phyloP scores from a whole-genome alignment of 2,888 invertebrate genomes.

The Pimpla rufipes region DNA sequence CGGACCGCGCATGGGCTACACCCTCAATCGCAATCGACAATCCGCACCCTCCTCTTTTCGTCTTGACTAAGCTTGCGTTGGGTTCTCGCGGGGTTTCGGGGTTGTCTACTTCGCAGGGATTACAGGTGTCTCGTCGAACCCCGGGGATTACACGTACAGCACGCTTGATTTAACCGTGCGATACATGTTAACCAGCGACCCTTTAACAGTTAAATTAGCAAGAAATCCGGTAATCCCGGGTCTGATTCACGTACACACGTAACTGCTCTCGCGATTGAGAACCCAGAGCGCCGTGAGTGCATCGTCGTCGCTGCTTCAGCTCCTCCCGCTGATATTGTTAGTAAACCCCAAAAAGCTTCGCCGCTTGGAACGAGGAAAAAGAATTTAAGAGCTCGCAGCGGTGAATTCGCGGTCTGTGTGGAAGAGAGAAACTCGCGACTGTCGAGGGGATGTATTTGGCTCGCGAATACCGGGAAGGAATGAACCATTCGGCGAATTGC shows the following conservation, averaged over 20 bases:
- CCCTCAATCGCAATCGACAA: background rate
- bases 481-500: background rate
- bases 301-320: too few species aligned
- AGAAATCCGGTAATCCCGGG: constrained; percentile 16
- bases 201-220: constrained; percentile 31
- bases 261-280: background rate
- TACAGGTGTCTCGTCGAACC: constrained; percentile 8
- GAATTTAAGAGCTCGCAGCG: background rate
- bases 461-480: background rate
- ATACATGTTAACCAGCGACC: constrained; percentile 8
- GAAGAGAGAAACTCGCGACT: background rate
- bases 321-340: background rate
- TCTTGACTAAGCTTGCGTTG: background rate
- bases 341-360: background rate
- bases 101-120: constrained; percentile 26
- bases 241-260: background rate
- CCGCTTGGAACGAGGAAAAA: background rate
- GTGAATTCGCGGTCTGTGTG: background rate
- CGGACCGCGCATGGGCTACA: background rate
- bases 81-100: constrained; percentile 24
- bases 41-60: background rate
- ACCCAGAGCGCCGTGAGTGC: background rate
- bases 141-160: constrained; percentile 20
- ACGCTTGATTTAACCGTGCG: constrained; percentile 13
- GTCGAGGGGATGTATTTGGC: background rate